A percentile compares a stretch with the other conserved stretches of the same genome.
These are phyloP conservation scores for Phrynosoma platyrhinos DNA, from an alignment of 2,113 vertebrate genomes.

Conservation along the genomic window DNA sequence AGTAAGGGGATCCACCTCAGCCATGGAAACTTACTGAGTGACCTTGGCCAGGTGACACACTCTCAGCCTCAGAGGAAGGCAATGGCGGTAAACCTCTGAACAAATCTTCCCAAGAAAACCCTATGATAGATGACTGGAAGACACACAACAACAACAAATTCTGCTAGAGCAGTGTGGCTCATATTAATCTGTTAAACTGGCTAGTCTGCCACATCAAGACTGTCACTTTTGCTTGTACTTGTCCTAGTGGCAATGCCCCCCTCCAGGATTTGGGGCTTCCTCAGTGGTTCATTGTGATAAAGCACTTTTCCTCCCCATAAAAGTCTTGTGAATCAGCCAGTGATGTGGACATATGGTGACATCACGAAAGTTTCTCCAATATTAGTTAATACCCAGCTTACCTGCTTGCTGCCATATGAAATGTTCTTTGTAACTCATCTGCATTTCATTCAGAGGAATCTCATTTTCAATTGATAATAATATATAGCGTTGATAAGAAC, in stretches of 20 bases:
- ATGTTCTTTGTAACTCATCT: not conserved
- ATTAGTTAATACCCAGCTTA: not conserved
- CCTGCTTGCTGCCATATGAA: too few species aligned
- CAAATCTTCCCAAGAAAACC: too few species aligned
- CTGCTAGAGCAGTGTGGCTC: not conserved
- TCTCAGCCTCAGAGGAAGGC: too few species aligned
- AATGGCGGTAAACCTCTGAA: too few species aligned
- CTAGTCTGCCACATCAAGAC: not conserved
- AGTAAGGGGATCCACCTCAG: too few species aligned
- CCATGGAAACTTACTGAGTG: too few species aligned
- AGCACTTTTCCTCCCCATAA: not conserved
- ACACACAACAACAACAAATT: too few species aligned
- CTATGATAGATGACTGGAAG: too few species aligned
- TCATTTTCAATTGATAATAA: not conserved
- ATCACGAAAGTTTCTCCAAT: not conserved
- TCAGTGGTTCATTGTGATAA: not conserved
- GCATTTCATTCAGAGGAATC: not conserved
- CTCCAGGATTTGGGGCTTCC: not conserved
- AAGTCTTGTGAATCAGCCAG: not conserved
- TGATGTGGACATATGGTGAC: not conserved
- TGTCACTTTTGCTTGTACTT: not conserved
- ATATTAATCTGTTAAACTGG: not conserved
- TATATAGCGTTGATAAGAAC: not conserved
- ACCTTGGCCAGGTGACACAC: too few species aligned
- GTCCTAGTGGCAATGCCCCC: not conserved